Conservation (phyloP, 2,888 invertebrate genomes). For the Odontocolon sp. region DNA sequence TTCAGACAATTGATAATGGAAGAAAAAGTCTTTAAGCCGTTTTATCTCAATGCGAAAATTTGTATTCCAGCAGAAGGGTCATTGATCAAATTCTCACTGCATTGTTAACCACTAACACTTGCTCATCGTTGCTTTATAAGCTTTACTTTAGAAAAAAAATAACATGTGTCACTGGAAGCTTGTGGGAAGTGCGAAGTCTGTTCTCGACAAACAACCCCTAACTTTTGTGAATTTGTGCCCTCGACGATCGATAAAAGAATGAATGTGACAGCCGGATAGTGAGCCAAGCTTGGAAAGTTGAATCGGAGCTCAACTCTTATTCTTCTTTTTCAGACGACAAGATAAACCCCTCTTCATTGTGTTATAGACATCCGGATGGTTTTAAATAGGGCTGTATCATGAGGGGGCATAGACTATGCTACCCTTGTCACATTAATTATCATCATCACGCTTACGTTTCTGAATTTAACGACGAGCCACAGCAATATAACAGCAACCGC, state of each 20-base stretch:
- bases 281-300: background rate
- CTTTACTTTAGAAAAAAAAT: background rate
- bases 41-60: background rate
- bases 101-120: background rate
- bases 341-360: conserved; percentile 33
- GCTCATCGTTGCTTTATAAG: background rate
- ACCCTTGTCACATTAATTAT: conserved; percentile 61
- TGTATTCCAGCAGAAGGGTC: background rate
- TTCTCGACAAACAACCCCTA: conserved; percentile 2
- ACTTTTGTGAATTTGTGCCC: conserved; percentile 26
- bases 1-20: conserved; percentile 30
- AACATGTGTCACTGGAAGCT: background rate
- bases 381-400: conserved; percentile 9
- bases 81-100: conserved; percentile 23
- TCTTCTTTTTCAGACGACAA: background rate
- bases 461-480: conserved; percentile 38
- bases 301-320: background rate
- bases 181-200: conserved; percentile 17
- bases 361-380: conserved; percentile 19
- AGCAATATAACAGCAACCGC: background rate
- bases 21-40: too few relatives aligned
- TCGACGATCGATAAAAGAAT: conserved; percentile 30
- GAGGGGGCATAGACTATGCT: conserved; percentile 22
- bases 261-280: conserved; percentile 2
- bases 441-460: conserved; percentile 55